A percentile compares a stretch with the other conserved stretches of the same genome.
Conservation (phyloP, 2,113 vertebrate genomes). For the Azemiops feae region DNA sequence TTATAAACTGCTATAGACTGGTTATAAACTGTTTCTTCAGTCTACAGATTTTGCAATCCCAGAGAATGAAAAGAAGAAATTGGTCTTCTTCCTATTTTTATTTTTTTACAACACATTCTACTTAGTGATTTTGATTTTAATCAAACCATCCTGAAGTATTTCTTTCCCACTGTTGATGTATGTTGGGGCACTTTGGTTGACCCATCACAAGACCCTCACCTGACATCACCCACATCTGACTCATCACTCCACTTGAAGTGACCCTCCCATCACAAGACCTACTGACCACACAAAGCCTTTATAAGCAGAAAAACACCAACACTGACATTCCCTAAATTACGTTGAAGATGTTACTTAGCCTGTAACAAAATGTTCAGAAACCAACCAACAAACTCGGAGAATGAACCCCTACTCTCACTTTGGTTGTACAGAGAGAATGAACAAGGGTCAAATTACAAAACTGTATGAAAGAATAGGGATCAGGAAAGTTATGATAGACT, state of each 20-base stretch:
- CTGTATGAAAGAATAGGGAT: neutral
- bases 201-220: neutral
- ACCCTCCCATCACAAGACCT: neutral
- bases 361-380: neutral
- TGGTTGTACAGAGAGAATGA: neutral
- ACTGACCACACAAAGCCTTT: neutral
- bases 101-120: neutral
- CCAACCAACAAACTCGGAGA: too few species aligned
- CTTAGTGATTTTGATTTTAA: slow-evolving; percentile 31
- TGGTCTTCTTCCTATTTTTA: neutral
- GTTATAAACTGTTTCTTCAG: neutral
- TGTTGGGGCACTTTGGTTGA: neutral
- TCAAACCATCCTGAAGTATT: neutral
- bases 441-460: neutral
- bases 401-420: neutral
- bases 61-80: neutral
- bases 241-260: neutral
- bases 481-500: neutral
- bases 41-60: neutral
- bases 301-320: neutral
- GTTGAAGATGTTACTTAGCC: neutral
- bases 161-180: neutral
- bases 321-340: neutral
- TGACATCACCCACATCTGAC: neutral
- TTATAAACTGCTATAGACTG: too few species aligned